A percentile compares a stretch with the other conserved stretches of the same genome.
Evolutionary conservation across 2,113 vertebrate species (phyloP).

Genomic region (Morone chrysops): DNA sequence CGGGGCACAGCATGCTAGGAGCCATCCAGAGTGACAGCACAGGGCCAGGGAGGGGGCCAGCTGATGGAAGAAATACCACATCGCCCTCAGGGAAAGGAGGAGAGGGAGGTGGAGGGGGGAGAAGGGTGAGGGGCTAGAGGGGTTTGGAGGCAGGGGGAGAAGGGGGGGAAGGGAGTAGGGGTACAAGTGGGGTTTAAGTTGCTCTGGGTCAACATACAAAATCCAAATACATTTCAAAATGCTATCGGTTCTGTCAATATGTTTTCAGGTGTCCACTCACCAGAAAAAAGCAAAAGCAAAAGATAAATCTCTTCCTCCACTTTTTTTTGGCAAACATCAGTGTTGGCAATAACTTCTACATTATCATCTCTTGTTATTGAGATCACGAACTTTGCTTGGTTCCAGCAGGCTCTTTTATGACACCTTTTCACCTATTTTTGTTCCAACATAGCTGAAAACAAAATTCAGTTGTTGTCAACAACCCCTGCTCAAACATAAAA

Average conservation of each 20-base stretch:
- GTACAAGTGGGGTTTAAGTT: constrained; percentile 29
- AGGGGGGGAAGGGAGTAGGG: constrained; percentile 16
- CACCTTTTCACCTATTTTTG: neutral
- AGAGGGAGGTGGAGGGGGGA: constrained; percentile 59
- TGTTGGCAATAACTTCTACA: no score
- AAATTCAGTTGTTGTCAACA: neutral
- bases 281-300: neutral
- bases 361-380: no score
- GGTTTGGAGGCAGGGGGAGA: constrained; percentile 7
- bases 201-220: neutral
- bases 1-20: constrained; percentile 84
- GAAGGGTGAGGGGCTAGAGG: constrained; percentile 43
- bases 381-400: neutral
- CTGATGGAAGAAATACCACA: constrained; percentile 82
- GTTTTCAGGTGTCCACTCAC: neutral
- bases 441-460: neutral
- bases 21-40: constrained; percentile 85
- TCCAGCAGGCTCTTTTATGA: neutral
- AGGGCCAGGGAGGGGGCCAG: constrained; percentile 72
- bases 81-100: constrained; percentile 80
- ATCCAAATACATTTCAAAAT: constrained; percentile 7
- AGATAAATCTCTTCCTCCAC: neutral
- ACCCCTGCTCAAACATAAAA: neutral
- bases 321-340: neutral
- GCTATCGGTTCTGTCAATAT: neutral